These are phyloP conservation scores for Lasius fuliginosus DNA, from an alignment of 2,888 invertebrate species.

Conservation along the genomic window DNA sequence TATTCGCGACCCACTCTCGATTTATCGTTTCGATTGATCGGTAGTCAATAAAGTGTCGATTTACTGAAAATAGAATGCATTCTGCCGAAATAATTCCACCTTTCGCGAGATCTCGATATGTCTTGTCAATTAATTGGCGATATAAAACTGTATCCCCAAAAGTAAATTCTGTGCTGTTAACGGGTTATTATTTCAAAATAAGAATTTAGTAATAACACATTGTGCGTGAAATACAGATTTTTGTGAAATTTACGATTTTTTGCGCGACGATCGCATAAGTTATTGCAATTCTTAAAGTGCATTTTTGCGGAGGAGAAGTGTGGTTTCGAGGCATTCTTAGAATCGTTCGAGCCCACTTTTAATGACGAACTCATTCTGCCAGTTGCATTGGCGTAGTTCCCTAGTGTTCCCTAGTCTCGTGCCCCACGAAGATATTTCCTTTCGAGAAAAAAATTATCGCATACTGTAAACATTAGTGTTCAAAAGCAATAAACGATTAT, in stretches of 20 bases:
- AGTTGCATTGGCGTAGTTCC: constrained; percentile 50
- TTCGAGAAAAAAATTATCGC: constrained; percentile 5
- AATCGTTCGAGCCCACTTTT: constrained; percentile 58
- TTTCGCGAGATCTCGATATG: constrained; percentile 5
- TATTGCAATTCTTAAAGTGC: constrained; percentile 40
- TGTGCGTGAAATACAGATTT: not conserved
- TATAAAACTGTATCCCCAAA: not conserved
- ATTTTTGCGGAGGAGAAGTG: constrained; percentile 19
- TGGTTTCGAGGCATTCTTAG: constrained; percentile 55
- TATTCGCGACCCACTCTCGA: constrained; percentile 22
- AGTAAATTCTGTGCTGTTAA: not conserved
- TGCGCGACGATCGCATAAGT: not conserved
- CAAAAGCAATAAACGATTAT: not conserved
- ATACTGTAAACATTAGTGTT: not conserved
- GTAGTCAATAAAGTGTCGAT: constrained; percentile 40
- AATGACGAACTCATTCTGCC: constrained; percentile 52
- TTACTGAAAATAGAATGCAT: constrained; percentile 15
- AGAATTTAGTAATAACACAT: not conserved
- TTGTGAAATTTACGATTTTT: not conserved
- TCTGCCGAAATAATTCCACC: constrained; percentile 10
- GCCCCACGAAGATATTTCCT: not conserved
- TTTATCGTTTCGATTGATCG: constrained; percentile 33
- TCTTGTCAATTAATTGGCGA: constrained; percentile 28
- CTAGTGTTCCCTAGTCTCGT: not conserved
- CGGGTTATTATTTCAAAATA: not conserved